Base-by-base conservation (phyloP, 2,797 vertebrate species). In the Neosalanx taihuensis region DNA sequence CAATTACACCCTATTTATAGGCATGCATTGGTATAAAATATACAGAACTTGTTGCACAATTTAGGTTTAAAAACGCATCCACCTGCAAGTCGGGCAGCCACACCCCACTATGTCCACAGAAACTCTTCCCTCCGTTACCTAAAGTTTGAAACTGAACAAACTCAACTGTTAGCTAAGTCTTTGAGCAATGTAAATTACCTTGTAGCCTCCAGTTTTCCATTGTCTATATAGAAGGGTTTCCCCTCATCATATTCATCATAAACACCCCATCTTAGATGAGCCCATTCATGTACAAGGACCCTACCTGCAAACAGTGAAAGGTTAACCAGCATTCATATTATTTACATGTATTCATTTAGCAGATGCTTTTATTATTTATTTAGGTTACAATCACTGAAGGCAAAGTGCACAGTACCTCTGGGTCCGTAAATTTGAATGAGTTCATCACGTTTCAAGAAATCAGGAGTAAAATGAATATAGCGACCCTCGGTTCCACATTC, bases 251-350 rank as follows among this genome's bases (percentile, higher is more conserved):
- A 91, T 72, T 92, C 91, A 76, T 91, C 90, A 81, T 87, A 92
- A 0, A 92, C 83, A 0, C 91, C 92, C 91, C 88, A 88, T 5
- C 75, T 78, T 71, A 92, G 83, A 75, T 90, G 90, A 62, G 89
- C 89, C 90, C 91, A 90, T 74, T 93, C 91, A 0, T 91, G 91
- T n/a, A 88, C 88, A 80, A 91, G 89, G 31, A 86, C 85, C 73
- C 70, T 84, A 62, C 84, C 92, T 91, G 67, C n/a, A 71, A 80
- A 69, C 1, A 46, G 41, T 46, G 10, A 13, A 46, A 46, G 41
- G 9, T 46, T 46, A 46, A 13, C 41, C 41, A 46, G 41, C 10
- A 46, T 46, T 63, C 35, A 18, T 67, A 62, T 31, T 49, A 26
- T 1, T 26, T 26, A 26, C 23, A 26, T 26, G 23, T 26, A 26